Evolutionary conservation across 2,113 vertebrate genomes (phyloP), one percentile per base, ranked within the genome.

Genomic region (Drymodes brunneopygia): DNA sequence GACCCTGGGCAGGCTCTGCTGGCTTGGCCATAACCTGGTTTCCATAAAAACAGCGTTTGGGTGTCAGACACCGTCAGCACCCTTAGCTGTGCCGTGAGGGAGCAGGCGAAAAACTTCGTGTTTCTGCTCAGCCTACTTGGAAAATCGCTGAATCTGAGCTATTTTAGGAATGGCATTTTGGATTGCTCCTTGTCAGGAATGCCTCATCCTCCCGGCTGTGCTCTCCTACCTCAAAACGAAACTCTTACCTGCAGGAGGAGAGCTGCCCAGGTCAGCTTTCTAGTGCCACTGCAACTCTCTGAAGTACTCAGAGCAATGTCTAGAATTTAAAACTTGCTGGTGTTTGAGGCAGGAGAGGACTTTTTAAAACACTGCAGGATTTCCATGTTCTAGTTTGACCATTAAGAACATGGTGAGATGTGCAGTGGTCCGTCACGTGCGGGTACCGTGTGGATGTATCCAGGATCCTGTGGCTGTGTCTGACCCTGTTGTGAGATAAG

Each of bases 351-450:
- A 91, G 65, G 51, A 90, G 27, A 78, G 29, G 66, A 38, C 35
- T 54, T 94, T 33, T 33, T 12, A 53, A 22, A 75, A 10, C 23
- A 23, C 6, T 0, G 14, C 51, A 53, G 20, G 14, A 15, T 62
- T 80, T 86, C 69, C 66, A 2, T 8, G 3, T 80, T 71, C 60
- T 38, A 10, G 28, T 85, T 82, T 7, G 15, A 42, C 29, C 12
- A 16, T 27, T 48, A n/a, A 15, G 38, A 80, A 22, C 1, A 15
- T 8, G 31, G n/a, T 29, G 36, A 62, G 80, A 42, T 2, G 28
- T 20, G 48, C 16, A 24, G 42, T 8, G 40, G 15, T 8, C 29
- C 24, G 6, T 16, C 56, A 4, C 0, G 0, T 36, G 15, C 3
- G 5, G 29, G 36, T 44, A 17, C 47, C 1, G 3, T 28, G 4